Evolutionary conservation across 2,113 vertebrate genomes (phyloP).

Genomic region (Tachysurus vachellii): DNA sequence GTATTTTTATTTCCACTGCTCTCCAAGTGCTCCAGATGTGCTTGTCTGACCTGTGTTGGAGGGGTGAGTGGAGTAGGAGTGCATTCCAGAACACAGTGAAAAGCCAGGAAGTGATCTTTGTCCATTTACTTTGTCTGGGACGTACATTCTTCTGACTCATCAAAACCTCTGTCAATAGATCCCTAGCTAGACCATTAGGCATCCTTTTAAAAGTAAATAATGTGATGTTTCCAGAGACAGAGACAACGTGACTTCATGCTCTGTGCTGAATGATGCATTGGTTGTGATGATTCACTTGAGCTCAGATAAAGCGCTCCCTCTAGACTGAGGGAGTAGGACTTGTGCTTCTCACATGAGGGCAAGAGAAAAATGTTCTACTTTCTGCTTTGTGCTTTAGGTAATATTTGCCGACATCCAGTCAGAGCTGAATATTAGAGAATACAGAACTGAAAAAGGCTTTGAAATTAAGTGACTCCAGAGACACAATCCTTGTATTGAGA

Average conservation of each 20-base stretch:
- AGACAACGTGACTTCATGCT: neutral
- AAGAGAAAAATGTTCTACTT: neutral
- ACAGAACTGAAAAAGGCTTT: constrained; percentile 1
- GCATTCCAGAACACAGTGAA: constrained; percentile 21
- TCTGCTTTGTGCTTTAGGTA: constrained; percentile 3
- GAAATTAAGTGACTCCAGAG: neutral
- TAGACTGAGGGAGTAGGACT: neutral
- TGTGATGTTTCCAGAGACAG: neutral
- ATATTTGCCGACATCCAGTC: neutral
- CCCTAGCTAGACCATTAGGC: neutral
- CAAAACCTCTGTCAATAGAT: neutral
- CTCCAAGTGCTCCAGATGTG: constrained; percentile 19
- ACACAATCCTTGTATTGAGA: neutral
- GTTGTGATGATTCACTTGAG: neutral
- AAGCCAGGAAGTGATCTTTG: neutral
- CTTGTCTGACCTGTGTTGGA: constrained; percentile 22
- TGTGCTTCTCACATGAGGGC: constrained; percentile 18
- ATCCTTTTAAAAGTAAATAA: neutral
- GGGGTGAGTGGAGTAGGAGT: constrained; percentile 29
- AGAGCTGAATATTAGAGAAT: neutral
- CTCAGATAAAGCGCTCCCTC: neutral
- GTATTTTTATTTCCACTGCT: neutral
- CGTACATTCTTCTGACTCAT: neutral
- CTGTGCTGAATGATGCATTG: neutral
- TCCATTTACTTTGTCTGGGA: neutral